These are phyloP conservation scores for human (Homo sapiens) DNA, from an alignment of 2,113 vertebrate genomes.

Conservation along the genomic window DNA sequence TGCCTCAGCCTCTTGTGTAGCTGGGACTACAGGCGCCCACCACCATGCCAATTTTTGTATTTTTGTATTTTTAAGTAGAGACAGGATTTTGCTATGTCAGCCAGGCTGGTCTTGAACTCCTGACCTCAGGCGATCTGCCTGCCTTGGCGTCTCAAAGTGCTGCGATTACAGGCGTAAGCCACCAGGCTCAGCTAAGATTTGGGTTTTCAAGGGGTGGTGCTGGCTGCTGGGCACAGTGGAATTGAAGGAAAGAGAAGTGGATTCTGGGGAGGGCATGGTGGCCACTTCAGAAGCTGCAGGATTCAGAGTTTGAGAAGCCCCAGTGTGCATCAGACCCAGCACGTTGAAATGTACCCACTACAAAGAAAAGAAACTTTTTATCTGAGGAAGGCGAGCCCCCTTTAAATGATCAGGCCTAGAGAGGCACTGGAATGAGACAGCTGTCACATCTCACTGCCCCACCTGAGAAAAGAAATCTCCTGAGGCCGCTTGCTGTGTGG, in stretches of 20 bases:
- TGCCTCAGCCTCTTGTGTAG: not conserved
- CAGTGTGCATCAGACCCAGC: not conserved
- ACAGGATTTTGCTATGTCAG: not conserved
- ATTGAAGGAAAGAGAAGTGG: not conserved
- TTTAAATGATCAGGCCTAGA: not conserved
- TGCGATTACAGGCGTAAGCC: not conserved
- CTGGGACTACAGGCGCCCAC: not conserved
- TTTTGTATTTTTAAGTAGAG: not conserved
- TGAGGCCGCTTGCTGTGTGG: not conserved
- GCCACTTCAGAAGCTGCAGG: not conserved
- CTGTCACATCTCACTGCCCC: not conserved
- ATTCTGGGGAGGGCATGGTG: not conserved
- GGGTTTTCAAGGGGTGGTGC: not conserved
- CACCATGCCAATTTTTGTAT: not conserved
- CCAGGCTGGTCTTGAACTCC: not conserved
- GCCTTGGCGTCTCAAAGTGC: not conserved
- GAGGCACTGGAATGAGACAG: not conserved
- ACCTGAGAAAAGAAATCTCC: not conserved
- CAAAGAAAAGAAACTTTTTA: not conserved
- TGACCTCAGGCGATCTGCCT: not conserved
- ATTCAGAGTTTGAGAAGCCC: not conserved
- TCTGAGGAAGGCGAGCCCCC: not conserved
- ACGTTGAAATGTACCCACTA: not conserved
- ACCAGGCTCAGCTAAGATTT: rapidly evolving
- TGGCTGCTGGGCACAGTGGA: not conserved